Evolutionary conservation across 2,797 vertebrate species (phyloP), one percentile per base, ranked within the genome.

Genomic region (Philypnodon macrostomus): DNA sequence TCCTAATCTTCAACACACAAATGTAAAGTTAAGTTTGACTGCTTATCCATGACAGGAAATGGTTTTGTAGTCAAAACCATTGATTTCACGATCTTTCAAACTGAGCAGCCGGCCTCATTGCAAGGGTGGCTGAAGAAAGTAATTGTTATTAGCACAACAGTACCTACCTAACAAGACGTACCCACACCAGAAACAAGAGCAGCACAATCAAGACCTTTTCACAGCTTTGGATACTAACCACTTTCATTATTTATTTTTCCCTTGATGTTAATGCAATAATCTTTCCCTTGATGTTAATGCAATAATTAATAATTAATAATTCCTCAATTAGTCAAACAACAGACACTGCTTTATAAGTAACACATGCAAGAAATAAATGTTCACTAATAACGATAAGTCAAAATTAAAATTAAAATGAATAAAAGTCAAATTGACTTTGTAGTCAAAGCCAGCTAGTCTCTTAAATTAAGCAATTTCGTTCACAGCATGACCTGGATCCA

Each of bases 81-180:
- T 84, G 74, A 87, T 88, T 83, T 73, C 34, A 62, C 53, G 62
- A 56, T 66, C 59, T 73, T 58, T 75, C 47, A 55, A 67, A 75
- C 64, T 63, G 69, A 66, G 62, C 59, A 60, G 59, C 47, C 59
- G 7, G 29, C 48, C 61, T 71, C 58, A 21, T 49, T 63, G 65
- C 73, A 66, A 63, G 70, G 63, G 24, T 24, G n/a, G n/a, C n/a
- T n/a, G n/a, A n/a, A n/a, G n/a, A n/a, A n/a, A n/a, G n/a, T n/a
- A n/a, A 77, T 60, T 68, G 40, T 70, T 49, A 62, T 72, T 56
- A 46, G 49, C 26, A 45, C 1, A 21, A 65, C 47, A 55, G 21
- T 32, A 16, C 4, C 53, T 60, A 39, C 5, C 51, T 60, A 41
- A 70, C 44, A 57, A 63, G 33, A 82, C 64, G 58, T 55, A 67